Percentiles rank a stretch among this genome's conserved stretches.
phyloP scores from a whole-genome alignment of 2,888 invertebrate species.

The Dolichopus griseipennis region DNA sequence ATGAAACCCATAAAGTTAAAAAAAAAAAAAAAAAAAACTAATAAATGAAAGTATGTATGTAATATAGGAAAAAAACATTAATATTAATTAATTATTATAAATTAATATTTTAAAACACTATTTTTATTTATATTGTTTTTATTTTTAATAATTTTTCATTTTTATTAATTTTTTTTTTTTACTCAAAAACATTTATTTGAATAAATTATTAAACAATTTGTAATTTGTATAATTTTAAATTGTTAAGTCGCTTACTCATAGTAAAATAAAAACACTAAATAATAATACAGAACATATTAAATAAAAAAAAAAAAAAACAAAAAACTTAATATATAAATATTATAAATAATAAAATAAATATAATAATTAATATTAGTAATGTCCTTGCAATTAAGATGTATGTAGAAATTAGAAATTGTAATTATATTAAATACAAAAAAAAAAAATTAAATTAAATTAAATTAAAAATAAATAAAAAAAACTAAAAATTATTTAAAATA shows the following conservation, averaged over 20 bases:
- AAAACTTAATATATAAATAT: background rate
- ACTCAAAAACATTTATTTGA: no score
- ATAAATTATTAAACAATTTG: background rate
- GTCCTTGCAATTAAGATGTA: conserved; percentile 3
- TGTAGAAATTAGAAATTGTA: background rate
- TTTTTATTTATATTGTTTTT: background rate
- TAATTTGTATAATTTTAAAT: background rate
- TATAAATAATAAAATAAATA: background rate
- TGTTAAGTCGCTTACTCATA: conserved; percentile 1
- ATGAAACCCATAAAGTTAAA: background rate
- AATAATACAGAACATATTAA: background rate
- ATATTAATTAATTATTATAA: background rate
- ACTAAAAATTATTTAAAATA: no score
- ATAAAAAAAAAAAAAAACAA: no score
- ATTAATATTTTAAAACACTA: background rate
- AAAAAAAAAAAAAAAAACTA: background rate
- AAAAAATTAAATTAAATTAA: no score
- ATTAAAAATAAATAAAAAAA: no score
- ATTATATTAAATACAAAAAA: background rate
- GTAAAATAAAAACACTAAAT: background rate
- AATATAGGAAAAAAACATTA: background rate
- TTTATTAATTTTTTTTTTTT: no score
- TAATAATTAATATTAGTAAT: background rate
- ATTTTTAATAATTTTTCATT: background rate
- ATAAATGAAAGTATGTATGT: background rate